Percentiles rank a stretch among this genome's conserved stretches.
Conservation (phyloP, 2,113 vertebrate genomes). For the Varanus salvator region DNA sequence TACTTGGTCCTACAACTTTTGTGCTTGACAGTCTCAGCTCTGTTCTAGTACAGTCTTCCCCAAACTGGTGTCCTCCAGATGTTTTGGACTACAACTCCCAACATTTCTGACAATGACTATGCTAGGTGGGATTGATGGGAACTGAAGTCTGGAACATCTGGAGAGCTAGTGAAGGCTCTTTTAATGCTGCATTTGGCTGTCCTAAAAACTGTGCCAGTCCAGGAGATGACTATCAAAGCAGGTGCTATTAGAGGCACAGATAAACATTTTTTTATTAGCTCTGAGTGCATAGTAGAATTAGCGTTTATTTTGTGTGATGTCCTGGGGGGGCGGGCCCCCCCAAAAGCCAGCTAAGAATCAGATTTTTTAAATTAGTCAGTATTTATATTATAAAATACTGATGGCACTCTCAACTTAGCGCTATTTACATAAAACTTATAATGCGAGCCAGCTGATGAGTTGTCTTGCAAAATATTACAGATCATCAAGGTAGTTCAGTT, state of each 20-base stretch:
- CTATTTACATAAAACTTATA: neutral
- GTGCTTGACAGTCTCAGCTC: neutral
- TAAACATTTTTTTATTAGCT: neutral
- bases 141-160: too few relatives aligned
- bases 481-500: neutral
- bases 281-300: neutral
- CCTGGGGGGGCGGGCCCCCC: neutral
- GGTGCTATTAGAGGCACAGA: neutral
- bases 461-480: neutral
- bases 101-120: too few relatives aligned
- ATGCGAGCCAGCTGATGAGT: neutral
- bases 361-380: too few relatives aligned
- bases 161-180: neutral
- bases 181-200: neutral
- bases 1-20: too few relatives aligned
- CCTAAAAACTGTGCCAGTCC: neutral
- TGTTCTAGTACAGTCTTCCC: neutral
- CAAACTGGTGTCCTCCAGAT: too few relatives aligned
- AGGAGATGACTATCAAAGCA: neutral
- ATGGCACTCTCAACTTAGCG: neutral
- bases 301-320: neutral
- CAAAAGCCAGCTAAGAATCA: too few relatives aligned
- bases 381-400: neutral
- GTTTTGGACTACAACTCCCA: too few relatives aligned
- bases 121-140: too few relatives aligned